Conservation (phyloP, 1,140 invertebrate genomes). For the Teleopsis dalmanni region DNA sequence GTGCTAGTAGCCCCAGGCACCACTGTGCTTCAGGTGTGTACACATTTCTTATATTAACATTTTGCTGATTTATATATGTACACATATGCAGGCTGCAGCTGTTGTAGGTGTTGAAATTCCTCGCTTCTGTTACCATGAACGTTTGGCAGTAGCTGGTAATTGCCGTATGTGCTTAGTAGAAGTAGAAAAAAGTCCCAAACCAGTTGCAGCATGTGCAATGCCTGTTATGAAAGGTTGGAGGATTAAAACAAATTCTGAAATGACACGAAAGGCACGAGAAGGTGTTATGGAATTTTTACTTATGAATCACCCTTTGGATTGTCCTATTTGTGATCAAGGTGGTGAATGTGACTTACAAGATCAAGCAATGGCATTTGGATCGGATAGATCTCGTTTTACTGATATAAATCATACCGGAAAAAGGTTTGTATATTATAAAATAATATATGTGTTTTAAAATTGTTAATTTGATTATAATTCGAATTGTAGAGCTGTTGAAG, state of each 20-base stretch:
- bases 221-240: slow-evolving; percentile 97
- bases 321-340: slow-evolving; percentile 99
- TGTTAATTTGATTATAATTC: slow-evolving; percentile 11
- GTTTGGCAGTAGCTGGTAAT: slow-evolving; percentile 96
- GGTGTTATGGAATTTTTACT: slow-evolving; percentile 99
- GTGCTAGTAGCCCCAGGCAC: slow-evolving; percentile 93
- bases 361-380: slow-evolving; percentile 99
- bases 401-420: slow-evolving; percentile 93
- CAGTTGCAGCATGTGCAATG: slow-evolving; percentile 99
- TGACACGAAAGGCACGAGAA: slow-evolving; percentile 89
- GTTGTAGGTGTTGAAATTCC: slow-evolving; percentile 96
- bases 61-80: neutral
- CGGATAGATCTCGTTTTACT: slow-evolving; percentile 87
- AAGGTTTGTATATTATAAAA: slow-evolving; percentile 49
- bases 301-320: slow-evolving; percentile 97
- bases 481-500: slow-evolving; percentile 82
- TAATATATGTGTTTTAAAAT: neutral
- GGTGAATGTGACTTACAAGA: slow-evolving; percentile 99
- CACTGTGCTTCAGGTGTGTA: slow-evolving; percentile 84
- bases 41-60: slow-evolving; percentile 5
- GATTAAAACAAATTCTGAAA: slow-evolving; percentile 95
- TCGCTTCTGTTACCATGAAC: slow-evolving; percentile 98
- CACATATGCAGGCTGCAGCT: slow-evolving; percentile 74
- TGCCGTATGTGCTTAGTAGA: slow-evolving; percentile 99
- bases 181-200: slow-evolving; percentile 90